Conservation (phyloP, 64 coral and sea anemone species). For the Anthopleura sola region DNA sequence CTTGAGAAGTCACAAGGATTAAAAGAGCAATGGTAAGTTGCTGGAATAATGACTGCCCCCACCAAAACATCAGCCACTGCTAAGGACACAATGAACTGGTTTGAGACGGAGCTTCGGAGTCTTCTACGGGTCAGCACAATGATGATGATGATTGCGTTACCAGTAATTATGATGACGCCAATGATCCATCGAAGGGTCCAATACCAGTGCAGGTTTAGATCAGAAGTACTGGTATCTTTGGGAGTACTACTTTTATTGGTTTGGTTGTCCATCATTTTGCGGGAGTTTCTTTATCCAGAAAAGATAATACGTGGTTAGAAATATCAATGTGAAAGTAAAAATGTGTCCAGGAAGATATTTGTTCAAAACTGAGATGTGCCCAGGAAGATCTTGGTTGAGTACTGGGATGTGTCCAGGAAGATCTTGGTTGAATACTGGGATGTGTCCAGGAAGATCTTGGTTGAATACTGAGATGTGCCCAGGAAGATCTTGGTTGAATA, state of each 20-base stretch:
- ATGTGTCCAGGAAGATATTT: no score
- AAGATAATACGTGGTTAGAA: no score
- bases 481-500: no score
- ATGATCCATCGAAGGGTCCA: constrained; percentile 25
- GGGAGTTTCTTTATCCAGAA: no score
- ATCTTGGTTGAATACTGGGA: no score
- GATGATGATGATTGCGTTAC: constrained; percentile 26
- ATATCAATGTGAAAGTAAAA: no score
- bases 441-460: no score
- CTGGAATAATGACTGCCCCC: constrained; percentile 23
- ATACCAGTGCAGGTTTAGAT: constrained; percentile 12
- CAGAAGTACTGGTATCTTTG: not conserved
- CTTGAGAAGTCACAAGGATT: not conserved
- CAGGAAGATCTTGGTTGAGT: no score
- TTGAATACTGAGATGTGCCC: no score
- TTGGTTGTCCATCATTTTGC: not conserved
- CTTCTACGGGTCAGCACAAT: not conserved
- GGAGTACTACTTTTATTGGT: not conserved
- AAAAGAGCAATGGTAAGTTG: constrained; percentile 21
- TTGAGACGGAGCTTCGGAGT: constrained; percentile 6
- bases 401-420: no score
- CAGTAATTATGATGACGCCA: not conserved
- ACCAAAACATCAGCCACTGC: constrained; percentile 32
- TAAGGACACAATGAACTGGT: constrained; percentile 45
- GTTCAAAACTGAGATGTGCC: no score